Percentiles rank a stretch among this genome's conserved stretches.
phyloP scores from a whole-genome alignment of 2,888 invertebrate genomes.

The Esperia sulphurella region DNA sequence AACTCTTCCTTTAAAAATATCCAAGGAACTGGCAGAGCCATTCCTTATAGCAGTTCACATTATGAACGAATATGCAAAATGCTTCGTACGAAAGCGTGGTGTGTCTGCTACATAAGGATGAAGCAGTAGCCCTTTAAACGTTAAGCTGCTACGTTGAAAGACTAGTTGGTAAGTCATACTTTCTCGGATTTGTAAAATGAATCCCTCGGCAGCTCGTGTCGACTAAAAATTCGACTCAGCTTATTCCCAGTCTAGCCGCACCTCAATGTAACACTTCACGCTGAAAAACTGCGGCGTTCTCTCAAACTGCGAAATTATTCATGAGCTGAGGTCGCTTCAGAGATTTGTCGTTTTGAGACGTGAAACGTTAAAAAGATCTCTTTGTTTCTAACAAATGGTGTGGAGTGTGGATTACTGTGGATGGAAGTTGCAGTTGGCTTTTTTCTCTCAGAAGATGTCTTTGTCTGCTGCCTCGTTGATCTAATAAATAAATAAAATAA shows the following conservation, averaged over 20 bases:
- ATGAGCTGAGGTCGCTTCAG: constrained; percentile 13
- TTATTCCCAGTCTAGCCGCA: neutral
- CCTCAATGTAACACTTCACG: neutral
- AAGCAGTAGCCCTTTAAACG: too few relatives aligned
- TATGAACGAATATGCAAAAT: too few relatives aligned
- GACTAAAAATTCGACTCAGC: neutral
- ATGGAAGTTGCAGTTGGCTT: neutral
- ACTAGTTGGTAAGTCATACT: too few relatives aligned
- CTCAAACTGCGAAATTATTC: constrained; percentile 24
- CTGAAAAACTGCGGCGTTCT: constrained; percentile 13
- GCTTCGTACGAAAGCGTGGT: too few relatives aligned
- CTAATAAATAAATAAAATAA: too few relatives aligned
- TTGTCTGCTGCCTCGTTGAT: too few relatives aligned
- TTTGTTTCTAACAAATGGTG: neutral
- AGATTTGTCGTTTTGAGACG: constrained; percentile 20
- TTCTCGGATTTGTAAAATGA: too few relatives aligned
- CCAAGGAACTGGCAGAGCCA: too few relatives aligned
- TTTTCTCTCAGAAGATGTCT: neutral
- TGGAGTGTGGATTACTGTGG: neutral
- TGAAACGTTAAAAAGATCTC: neutral
- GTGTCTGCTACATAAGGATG: too few relatives aligned
- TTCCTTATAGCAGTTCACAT: too few relatives aligned
- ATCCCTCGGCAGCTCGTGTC: neutral
- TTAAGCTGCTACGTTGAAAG: too few relatives aligned
- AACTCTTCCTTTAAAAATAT: too few relatives aligned